Percentiles rank a stretch among this genome's conserved stretches.
phyloP scores from a whole-genome alignment of 2,888 invertebrate species.

The Luperina nickerlii region DNA sequence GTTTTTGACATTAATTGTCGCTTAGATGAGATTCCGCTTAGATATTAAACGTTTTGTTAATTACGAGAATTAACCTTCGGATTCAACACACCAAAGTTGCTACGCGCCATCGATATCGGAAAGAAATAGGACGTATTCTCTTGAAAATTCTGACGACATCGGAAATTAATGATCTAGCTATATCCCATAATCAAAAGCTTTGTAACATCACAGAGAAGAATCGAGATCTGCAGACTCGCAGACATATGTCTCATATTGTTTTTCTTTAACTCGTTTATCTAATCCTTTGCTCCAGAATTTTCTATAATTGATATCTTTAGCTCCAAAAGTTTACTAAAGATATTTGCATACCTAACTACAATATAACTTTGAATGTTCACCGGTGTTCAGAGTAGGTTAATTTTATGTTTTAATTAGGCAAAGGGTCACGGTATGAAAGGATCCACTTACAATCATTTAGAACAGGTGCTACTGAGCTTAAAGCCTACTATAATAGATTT shows the following conservation, averaged over 20 bases:
- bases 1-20: background rate
- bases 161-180: background rate
- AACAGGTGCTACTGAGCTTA: constrained; percentile 52
- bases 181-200: background rate
- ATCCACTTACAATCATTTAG: constrained; percentile 44
- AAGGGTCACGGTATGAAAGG: constrained; percentile 59
- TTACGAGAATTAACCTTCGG: background rate
- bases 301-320: constrained; percentile 73
- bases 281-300: constrained; percentile 57
- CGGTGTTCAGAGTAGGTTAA: constrained; percentile 45
- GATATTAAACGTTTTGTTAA: background rate
- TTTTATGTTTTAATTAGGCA: constrained; percentile 68
- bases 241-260: constrained; percentile 48
- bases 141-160: background rate
- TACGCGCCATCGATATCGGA: background rate
- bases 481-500: constrained; percentile 29
- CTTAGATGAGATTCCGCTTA: background rate
- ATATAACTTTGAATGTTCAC: constrained; percentile 68
- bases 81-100: background rate
- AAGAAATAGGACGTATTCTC: background rate
- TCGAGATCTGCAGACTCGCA: background rate
- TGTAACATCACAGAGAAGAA: constrained; percentile 8
- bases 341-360: constrained; percentile 75
- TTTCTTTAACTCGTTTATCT: constrained; percentile 29
- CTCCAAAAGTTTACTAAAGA: constrained; percentile 69